Conservation (phyloP, 2,797 vertebrate species). For the Mycteria americana region DNA sequence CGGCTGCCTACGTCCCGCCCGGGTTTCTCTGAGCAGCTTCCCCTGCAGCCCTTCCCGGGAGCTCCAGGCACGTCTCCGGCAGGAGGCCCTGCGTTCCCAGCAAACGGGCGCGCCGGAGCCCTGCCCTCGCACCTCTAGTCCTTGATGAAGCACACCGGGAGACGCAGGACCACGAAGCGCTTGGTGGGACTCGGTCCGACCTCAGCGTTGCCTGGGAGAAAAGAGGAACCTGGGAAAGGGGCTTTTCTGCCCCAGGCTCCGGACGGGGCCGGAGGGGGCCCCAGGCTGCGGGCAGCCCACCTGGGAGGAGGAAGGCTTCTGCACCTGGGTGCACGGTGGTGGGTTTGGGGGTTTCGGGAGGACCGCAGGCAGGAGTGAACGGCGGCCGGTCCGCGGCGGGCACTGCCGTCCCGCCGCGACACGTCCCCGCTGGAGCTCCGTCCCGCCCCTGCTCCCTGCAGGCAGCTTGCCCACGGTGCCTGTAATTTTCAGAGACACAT, state of each 20-base stretch:
- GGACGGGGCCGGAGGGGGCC: background rate
- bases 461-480: background rate
- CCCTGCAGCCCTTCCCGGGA: background rate
- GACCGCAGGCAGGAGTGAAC: background rate
- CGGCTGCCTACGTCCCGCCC: rapidly evolving
- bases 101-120: background rate
- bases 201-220: background rate
- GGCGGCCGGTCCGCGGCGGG: rapidly evolving
- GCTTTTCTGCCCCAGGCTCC: background rate
- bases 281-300: background rate
- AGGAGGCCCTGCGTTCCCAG: background rate
- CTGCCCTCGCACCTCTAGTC: background rate
- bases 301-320: background rate
- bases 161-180: background rate
- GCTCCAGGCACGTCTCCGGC: background rate
- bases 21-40: background rate
- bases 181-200: background rate
- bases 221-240: background rate
- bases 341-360: background rate
- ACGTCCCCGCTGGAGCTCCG: rapidly evolving
- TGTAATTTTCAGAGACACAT: background rate
- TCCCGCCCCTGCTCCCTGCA: background rate
- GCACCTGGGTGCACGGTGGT: background rate
- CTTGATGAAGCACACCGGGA: background rate
- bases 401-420: background rate